Evolutionary conservation across 2,113 vertebrate genomes (phyloP), one percentile per base, ranked within the genome.

Genomic region (Synodontis membranacea): DNA sequence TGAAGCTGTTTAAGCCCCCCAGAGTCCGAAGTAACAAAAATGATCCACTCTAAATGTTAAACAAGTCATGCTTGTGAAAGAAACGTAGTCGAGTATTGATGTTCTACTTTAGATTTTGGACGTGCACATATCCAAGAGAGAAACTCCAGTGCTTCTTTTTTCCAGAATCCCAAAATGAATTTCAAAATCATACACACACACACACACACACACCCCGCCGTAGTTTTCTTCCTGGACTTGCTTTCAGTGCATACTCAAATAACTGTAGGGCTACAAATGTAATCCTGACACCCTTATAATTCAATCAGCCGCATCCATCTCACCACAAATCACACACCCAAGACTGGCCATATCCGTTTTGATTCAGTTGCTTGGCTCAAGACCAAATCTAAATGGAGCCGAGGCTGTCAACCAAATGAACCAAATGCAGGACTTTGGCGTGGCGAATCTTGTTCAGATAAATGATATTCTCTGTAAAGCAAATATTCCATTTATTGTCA

Each of bases 381-480:
- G 70, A 84, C 87, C 86, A 88, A 75, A 87, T 76, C 62, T 87
- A 88, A 90, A 89, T 87, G 82, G 60, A 62, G 86, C 79, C 86
- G 68, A 87, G 64, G 68, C 80, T 76, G 80, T 80, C 39, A 56
- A 62, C 62, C 37, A 60, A 75, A 72, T 48, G 50, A 60, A 28
- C 68, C 48, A 80, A 88, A 82, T 42, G 25, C 34, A 66, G 5
- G 34, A 56, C 85, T 48, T 19, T 28, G 6, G 37, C 44, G 31
- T 12, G 42, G 42, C 25, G 72, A 34, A 46, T 62, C 54, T 76
- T 44, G 23, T 42, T 78, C 21, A 48, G 42, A 79, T 48, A 42
- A 39, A 64, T 64, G 74, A 72, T 80, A 52, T 46, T 25, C 74
- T 78, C 82, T 15, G 15, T 58, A 11, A 84, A 46, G 14, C 7